phyloP scores from a whole-genome alignment of 2,888 invertebrate species.

The Sturmia bella region DNA sequence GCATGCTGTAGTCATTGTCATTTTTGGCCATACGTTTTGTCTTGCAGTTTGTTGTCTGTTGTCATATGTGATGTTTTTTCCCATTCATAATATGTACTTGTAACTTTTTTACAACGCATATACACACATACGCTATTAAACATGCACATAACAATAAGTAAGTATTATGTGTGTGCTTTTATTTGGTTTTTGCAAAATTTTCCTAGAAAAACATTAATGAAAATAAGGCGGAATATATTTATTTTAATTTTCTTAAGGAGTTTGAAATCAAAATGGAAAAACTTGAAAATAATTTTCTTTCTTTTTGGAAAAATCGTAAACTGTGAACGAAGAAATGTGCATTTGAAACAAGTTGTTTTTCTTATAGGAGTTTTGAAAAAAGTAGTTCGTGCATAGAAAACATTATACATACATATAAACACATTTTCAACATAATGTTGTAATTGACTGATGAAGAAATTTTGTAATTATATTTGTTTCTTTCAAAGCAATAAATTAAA shows the following conservation, averaged over 20 bases:
- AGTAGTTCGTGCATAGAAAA: no score
- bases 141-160: not conserved
- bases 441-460: no score
- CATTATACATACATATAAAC: no score
- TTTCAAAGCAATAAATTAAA: no score
- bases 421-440: no score
- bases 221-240: conserved; percentile 38
- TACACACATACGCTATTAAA: conserved; percentile 11
- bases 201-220: conserved; percentile 44
- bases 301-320: no score
- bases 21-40: conserved; percentile 15
- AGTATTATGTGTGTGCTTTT: no score
- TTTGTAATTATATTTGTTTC: no score
- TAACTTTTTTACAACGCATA: conserved; percentile 38
- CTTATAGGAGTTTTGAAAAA: no score
- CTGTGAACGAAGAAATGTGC: no score
- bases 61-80: conserved; percentile 45
- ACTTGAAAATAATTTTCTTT: no score
- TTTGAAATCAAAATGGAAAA: not conserved
- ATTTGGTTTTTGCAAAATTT: conserved; percentile 8
- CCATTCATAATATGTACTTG: not conserved
- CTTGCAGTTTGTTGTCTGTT: conserved; percentile 26
- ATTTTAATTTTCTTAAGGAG: conserved; percentile 14
- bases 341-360: no score
- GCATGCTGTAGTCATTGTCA: conserved; percentile 4